Percentiles rank a stretch among this genome's conserved stretches.
These are phyloP conservation scores for Gallinago jamesoni DNA, from an alignment of 2,113 vertebrate species.

Conservation along the genomic window DNA sequence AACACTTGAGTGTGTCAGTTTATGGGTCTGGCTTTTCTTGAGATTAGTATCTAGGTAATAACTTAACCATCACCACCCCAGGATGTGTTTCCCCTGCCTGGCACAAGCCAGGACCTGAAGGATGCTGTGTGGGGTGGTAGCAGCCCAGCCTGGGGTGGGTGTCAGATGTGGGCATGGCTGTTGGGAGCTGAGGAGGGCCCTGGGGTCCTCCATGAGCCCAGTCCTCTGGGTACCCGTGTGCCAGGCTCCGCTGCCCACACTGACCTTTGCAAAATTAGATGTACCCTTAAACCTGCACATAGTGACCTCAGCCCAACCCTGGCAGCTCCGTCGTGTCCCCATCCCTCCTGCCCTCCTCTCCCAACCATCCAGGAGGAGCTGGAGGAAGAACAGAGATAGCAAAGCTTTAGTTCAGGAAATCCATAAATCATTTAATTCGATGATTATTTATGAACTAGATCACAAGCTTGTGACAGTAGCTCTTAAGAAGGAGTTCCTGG, in stretches of 20 bases:
- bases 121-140: neutral
- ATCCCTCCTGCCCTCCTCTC: neutral
- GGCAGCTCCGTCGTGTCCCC: neutral
- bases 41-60: neutral
- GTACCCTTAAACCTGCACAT: neutral
- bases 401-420: constrained; percentile 30
- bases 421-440: constrained; percentile 15
- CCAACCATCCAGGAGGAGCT: neutral
- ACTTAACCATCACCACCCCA: neutral
- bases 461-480: constrained; percentile 9
- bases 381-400: neutral
- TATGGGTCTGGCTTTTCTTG: neutral
- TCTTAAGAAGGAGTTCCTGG: constrained; percentile 14
- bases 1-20: neutral
- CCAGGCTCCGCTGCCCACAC: neutral
- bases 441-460: constrained; percentile 50
- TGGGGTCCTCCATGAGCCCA: no score
- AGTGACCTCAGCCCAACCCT: neutral
- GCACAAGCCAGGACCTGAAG: neutral
- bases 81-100: neutral
- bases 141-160: neutral
- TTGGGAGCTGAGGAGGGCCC: neutral
- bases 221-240: neutral
- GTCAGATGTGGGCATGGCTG: rapidly evolving
- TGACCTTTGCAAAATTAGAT: neutral